Conservation (phyloP, 1,140 invertebrate species). For the Drosophila elegans region DNA sequence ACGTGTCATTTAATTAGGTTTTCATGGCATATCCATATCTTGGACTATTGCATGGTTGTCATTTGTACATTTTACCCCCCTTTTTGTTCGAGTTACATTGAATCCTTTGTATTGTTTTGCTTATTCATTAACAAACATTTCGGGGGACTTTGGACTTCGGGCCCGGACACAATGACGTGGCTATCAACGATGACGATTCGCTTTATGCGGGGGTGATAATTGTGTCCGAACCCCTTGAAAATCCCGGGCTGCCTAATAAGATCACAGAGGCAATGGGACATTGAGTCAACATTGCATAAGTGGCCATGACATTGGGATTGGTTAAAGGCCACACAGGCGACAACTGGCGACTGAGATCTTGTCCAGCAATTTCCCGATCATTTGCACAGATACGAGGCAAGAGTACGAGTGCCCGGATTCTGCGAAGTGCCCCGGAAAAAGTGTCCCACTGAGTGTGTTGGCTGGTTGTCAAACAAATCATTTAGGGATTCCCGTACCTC, state of each 20-base stretch:
- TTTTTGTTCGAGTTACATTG: constrained; percentile 21
- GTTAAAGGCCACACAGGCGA: constrained; percentile 59
- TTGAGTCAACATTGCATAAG: constrained; percentile 65
- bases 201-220: constrained; percentile 71
- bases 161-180: constrained; percentile 56
- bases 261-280: constrained; percentile 49
- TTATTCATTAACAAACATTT: constrained; percentile 64
- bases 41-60: constrained; percentile 33
- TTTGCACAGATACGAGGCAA: constrained; percentile 34
- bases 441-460: constrained; percentile 52
- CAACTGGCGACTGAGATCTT: constrained; percentile 36
- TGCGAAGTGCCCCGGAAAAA: constrained; percentile 45
- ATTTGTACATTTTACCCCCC: constrained; percentile 25
- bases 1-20: constrained; percentile 55
- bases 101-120: constrained; percentile 56
- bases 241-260: constrained; percentile 59
- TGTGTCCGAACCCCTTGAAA: constrained; percentile 33
- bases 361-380: constrained; percentile 58
- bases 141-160: constrained; percentile 18
- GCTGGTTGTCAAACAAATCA: constrained; percentile 75
- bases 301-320: constrained; percentile 66
- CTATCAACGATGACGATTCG: constrained; percentile 77
- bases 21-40: constrained; percentile 21
- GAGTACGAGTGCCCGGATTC: constrained; percentile 35
- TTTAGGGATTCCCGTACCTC: constrained; percentile 53